These are phyloP conservation scores for Trichonephila clavata DNA, from an alignment of 1,140 invertebrate genomes.

Conservation along the genomic window DNA sequence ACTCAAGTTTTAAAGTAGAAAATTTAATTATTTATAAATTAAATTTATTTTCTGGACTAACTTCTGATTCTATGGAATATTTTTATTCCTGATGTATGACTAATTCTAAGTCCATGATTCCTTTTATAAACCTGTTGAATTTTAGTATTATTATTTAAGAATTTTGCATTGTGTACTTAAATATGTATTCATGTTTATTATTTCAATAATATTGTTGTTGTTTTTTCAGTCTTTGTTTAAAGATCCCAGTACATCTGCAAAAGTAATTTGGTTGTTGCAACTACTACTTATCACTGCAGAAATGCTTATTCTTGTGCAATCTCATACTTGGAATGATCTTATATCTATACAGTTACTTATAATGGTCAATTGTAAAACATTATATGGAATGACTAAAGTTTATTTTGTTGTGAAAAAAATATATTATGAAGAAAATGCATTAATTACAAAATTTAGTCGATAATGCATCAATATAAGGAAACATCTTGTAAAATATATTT, in stretches of 20 bases:
- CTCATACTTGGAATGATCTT: conserved; percentile 94
- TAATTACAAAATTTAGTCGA: conserved; percentile 57
- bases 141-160: no score
- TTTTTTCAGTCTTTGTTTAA: conserved; percentile 85
- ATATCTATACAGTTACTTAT: conserved; percentile 91
- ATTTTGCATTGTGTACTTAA: no score
- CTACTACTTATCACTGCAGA: conserved; percentile 88
- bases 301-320: conserved; percentile 88
- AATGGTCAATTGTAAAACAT: conserved; percentile 93
- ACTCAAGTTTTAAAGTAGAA: no score
- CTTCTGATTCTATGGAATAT: no score
- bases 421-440: conserved; percentile 67
- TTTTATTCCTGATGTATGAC: no score
- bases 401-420: conserved; percentile 71
- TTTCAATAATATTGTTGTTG: conserved; percentile 70
- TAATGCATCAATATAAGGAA: conserved; percentile 13
- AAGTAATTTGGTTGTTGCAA: conserved; percentile 88
- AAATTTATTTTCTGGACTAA: no score
- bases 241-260: conserved; percentile 91
- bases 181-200: no score
- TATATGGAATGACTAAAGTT: conserved; percentile 83
- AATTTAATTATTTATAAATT: no score
- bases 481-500: neutral
- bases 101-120: no score
- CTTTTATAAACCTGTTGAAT: no score